Percentiles rank a stretch among this genome's conserved stretches.
Conservation (phyloP, 2,113 vertebrate species). For the Semicossyphus pulcher region DNA sequence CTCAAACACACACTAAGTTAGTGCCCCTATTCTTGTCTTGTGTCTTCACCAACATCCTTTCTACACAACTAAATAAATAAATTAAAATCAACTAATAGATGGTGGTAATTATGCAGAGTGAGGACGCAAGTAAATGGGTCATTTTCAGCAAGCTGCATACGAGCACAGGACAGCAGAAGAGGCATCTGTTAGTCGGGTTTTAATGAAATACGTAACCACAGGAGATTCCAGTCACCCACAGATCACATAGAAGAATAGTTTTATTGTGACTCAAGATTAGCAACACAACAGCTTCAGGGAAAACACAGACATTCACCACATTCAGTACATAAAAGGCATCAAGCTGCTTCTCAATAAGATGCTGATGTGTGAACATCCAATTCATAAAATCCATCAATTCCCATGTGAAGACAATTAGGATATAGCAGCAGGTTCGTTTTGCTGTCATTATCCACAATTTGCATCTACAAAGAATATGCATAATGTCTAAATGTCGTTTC, state of each 20-base stretch:
- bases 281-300: conserved; percentile 28
- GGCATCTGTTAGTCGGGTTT: conserved; percentile 22
- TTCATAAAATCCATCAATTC: background rate
- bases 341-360: background rate
- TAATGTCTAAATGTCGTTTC: background rate
- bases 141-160: background rate
- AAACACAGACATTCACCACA: conserved; percentile 15
- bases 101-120: conserved; percentile 13
- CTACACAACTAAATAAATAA: conserved; percentile 12
- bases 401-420: too few relatives aligned
- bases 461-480: background rate
- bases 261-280: conserved; percentile 44
- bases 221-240: conserved; percentile 57
- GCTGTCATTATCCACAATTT: too few relatives aligned
- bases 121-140: conserved; percentile 15
- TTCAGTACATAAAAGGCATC: conserved; percentile 3
- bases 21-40: background rate
- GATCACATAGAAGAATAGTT: conserved; percentile 36
- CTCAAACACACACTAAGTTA: background rate
- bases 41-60: background rate
- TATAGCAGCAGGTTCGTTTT: too few relatives aligned
- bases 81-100: conserved; percentile 4
- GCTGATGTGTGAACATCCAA: conserved; percentile 3
- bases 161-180: conserved; percentile 9
- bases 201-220: conserved; percentile 48